These are phyloP conservation scores for Cervus canadensis DNA, from an alignment of 2,113 vertebrate species.

Conservation along the genomic window DNA sequence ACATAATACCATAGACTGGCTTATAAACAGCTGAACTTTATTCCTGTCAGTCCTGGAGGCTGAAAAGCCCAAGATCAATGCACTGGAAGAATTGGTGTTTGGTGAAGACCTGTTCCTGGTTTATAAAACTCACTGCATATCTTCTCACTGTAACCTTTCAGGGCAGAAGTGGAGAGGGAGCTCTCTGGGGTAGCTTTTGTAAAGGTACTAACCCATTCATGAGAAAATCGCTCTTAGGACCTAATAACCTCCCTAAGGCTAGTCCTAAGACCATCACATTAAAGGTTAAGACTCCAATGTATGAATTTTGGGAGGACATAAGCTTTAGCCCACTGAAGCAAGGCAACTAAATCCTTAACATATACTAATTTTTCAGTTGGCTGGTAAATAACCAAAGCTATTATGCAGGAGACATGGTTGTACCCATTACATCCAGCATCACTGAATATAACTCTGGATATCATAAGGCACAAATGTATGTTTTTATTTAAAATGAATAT, in stretches of 20 bases:
- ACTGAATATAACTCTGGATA: neutral
- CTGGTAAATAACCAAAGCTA: neutral
- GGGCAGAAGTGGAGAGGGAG: neutral
- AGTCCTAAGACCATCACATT: neutral
- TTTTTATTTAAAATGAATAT: constrained; percentile 29
- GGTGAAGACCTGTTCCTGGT: neutral
- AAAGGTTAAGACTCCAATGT: neutral
- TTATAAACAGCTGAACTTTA: neutral
- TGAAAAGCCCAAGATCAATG: neutral
- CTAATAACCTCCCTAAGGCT: neutral
- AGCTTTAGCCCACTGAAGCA: neutral
- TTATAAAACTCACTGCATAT: neutral
- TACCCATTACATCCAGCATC: neutral
- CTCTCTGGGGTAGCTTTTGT: neutral
- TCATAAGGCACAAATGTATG: neutral
- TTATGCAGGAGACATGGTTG: neutral
- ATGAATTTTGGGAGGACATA: neutral
- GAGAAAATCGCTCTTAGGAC: neutral
- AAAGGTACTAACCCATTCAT: neutral
- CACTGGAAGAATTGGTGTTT: neutral
- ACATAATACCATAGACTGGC: neutral
- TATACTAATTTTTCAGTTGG: neutral
- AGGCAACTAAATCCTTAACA: neutral
- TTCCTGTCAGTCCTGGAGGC: neutral
- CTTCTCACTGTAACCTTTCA: neutral